Evolutionary conservation across 2,888 invertebrate genomes (phyloP).

Genomic region (Aphodius granarius): DNA sequence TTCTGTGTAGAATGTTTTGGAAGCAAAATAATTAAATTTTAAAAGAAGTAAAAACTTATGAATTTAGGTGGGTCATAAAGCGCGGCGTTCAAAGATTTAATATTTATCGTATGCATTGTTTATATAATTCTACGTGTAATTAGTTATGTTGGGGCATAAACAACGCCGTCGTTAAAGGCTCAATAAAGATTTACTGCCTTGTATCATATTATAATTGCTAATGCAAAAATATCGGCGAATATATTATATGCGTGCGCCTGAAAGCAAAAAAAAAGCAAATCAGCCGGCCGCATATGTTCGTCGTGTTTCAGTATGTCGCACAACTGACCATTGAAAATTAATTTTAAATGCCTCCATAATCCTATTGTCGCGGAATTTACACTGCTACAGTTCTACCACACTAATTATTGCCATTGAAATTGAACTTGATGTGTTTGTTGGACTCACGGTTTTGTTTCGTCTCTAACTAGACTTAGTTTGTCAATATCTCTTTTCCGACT

Average conservation of each 20-base stretch:
- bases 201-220: background rate
- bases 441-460: background rate
- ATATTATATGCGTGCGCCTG: background rate
- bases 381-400: background rate
- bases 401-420: background rate
- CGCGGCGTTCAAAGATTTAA: background rate
- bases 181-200: background rate
- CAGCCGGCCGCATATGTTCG: background rate
- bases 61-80: background rate
- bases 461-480: background rate
- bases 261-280: background rate
- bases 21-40: too few relatives aligned
- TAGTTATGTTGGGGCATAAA: background rate
- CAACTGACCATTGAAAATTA: background rate
- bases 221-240: background rate
- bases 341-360: background rate
- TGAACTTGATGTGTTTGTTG: background rate
- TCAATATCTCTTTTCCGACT: too few relatives aligned
- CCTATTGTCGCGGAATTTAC: background rate
- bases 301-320: background rate
- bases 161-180: background rate
- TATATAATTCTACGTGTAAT: background rate
- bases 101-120: background rate
- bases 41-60: too few relatives aligned
- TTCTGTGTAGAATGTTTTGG: too few relatives aligned